phyloP scores from a whole-genome alignment of 2,888 invertebrate species.

The Thalpophila matura region DNA sequence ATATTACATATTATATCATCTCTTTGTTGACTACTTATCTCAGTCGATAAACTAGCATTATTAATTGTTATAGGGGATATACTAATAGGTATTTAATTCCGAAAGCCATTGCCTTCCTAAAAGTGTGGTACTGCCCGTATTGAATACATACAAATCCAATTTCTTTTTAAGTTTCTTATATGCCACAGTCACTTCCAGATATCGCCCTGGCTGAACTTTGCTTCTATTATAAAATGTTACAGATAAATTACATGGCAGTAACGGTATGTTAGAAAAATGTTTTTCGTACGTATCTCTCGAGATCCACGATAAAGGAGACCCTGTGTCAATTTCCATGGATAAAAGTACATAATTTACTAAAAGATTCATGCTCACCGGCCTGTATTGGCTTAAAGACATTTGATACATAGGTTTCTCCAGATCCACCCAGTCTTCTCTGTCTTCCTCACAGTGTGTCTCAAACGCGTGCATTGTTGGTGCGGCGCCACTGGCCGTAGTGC shows the following conservation, averaged over 20 bases:
- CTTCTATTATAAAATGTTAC: background rate
- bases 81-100: too few species aligned
- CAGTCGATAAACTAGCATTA: too few species aligned
- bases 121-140: background rate
- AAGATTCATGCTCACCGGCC: conserved; percentile 2
- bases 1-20: too few species aligned
- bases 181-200: background rate
- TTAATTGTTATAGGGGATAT: too few species aligned
- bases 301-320: background rate
- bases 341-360: background rate
- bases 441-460: too few species aligned
- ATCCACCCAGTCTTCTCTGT: too few species aligned
- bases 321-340: background rate
- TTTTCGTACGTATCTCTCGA: background rate
- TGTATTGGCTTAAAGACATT: conserved; percentile 5
- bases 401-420: conserved; percentile 8
- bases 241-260: background rate
- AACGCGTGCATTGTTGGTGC: too few species aligned
- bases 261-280: background rate
- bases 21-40: too few species aligned
- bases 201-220: background rate
- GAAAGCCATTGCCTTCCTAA: conserved; percentile 10
- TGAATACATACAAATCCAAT: background rate
- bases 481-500: too few species aligned
- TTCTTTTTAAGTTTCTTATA: background rate